These are phyloP conservation scores for Tinea trinotella DNA, from an alignment of 2,888 invertebrate species.

Conservation along the genomic window DNA sequence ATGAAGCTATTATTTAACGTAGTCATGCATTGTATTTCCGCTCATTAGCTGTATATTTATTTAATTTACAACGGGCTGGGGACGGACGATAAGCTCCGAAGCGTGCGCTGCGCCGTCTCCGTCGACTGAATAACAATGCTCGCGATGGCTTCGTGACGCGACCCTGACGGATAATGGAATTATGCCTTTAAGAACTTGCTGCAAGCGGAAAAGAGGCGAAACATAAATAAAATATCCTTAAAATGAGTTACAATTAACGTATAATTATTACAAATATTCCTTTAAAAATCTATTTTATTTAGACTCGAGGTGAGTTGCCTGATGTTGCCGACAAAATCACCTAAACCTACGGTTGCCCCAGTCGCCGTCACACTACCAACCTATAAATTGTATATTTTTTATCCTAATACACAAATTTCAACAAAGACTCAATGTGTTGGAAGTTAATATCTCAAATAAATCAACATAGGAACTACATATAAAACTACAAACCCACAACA, in stretches of 20 bases:
- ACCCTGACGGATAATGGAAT: slow-evolving; percentile 39
- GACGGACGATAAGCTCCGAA: slow-evolving; percentile 62
- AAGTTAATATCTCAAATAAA: too few species aligned
- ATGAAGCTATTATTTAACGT: slow-evolving; percentile 66
- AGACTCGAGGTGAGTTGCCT: too few species aligned
- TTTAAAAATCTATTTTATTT: too few species aligned
- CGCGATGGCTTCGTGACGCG: slow-evolving; percentile 33
- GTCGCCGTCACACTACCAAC: too few species aligned
- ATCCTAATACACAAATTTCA: too few species aligned
- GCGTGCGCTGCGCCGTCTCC: slow-evolving; percentile 59
- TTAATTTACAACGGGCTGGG: slow-evolving; percentile 71
- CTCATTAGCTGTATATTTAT: slow-evolving; percentile 71
- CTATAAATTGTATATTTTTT: too few species aligned
- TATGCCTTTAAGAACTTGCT: slow-evolving; percentile 35
- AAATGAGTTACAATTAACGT: too few species aligned
- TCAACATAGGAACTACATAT: too few species aligned
- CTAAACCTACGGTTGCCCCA: too few species aligned
- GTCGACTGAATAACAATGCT: slow-evolving; percentile 68
- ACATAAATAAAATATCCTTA: slow-evolving; percentile 16
- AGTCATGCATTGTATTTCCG: slow-evolving; percentile 67
- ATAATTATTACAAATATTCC: too few species aligned
- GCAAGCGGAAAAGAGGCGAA: slow-evolving; percentile 29
- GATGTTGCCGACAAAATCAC: too few species aligned
- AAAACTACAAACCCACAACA: not conserved
- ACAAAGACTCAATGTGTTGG: too few species aligned